Base-by-base conservation (phyloP, 2,888 invertebrate species). In the Chironomus riparius region DNA sequence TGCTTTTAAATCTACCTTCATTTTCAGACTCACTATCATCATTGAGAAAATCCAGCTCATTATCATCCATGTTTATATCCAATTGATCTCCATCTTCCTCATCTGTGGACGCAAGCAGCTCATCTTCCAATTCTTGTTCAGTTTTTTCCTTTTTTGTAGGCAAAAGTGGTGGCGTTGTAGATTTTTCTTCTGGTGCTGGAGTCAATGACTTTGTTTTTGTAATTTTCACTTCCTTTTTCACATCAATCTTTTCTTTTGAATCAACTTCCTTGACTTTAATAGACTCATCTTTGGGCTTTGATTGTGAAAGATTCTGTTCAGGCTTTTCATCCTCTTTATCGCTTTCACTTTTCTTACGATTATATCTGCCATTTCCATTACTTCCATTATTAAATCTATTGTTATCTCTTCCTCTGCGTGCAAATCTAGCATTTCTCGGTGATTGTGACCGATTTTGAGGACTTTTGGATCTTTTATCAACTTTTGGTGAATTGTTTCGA, bases 21-120 rank as follows among this genome's bases (percentile, higher is more conserved):
- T 78, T 79, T 77, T 79, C 79, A 0, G 79, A 79, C 77, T 80
- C 79, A 77, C 79, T 79, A 68, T 80, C 79, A 13, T 79, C 79
- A 13, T 79, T 78, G 68, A 80, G 79, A 68, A 79, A 76, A 74
- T 79, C 79, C 56, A 79, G 78, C 7, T 78, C 79, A 71, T 79
- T 79, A n/a, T 78, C 78, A 72, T 77, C 77, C 22, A 74, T n/a
- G 4, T 28, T 62, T 69, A 77, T 78, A 15, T 77, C 77, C 7
- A 76, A 77, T 10, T 77, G 78, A 15, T 77, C 77, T 48, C 76
- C 78, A 61, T 71, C 77, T 3, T 75, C 78, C 15, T 77, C 77
- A 38, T 78, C 78, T 15, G 61, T 50, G 5, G 71, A 76, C 15
- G 70, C 77, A 4, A 70, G 15, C 13, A 76, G 38, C 71, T 77